Base-by-base conservation (phyloP, 2,113 vertebrate species). In the Microtus pennsylvanicus region DNA sequence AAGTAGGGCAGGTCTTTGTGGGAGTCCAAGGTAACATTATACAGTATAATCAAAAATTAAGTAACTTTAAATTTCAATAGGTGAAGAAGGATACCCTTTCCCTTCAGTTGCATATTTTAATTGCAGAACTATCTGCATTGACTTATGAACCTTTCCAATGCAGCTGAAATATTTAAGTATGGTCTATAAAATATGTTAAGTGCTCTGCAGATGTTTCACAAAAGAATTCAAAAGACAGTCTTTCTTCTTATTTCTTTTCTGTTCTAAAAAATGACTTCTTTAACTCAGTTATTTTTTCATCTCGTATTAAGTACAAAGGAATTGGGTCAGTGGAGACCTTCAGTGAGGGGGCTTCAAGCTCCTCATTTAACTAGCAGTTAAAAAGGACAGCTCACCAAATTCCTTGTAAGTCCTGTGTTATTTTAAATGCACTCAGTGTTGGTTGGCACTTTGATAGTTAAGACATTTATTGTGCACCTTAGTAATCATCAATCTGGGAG, bases 91-190 rank as follows among this genome's bases (percentile, higher is more conserved):
- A 42, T 95, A 89, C 35, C 72, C 35, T 50, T 97, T 72, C 38
- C 94, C 67, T 94, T 92, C 77, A 90, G 52, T 94, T 97, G 96
- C 96, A 11, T 96, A 96, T 95, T 97, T 98, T 97, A 98, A 95
- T 98, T 97, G 72, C 16, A 94, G 67, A 58, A 87, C 16, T 86
- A 80, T 85, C 95, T 90, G 82, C 72, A 86, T 82, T 89, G 76
- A 90, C 94, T 94, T 95, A 91, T 77, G 92, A 85, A 78, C 22
- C 4, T 97, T 89, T 96, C 55, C 38, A 87, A 90, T 22, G 77
- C 7, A 96, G 95, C 83, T 97, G 87, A 97, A 96, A 80, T 96
- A 86, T 70, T 97, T 97, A 97, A 97, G 58, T 30, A 87, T 77
- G 93, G 77, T 97, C 72, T 24, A 96, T 89, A 65, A 47, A 81